Conservation (phyloP, 2,113 vertebrate genomes). For the Sula dactylatra region DNA sequence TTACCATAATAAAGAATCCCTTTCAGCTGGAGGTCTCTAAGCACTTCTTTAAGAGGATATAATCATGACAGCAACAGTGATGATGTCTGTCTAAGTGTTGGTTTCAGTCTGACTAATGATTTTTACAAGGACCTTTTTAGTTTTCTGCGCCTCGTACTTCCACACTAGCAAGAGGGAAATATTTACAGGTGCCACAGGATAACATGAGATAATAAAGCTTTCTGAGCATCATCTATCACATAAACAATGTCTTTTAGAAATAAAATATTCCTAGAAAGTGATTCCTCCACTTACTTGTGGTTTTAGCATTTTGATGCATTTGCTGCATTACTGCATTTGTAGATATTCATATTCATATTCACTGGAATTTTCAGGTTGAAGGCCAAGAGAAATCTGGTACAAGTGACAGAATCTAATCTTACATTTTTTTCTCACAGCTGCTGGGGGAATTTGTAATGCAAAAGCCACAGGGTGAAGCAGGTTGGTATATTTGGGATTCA, state of each 20-base stretch:
- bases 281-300: neutral
- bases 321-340: neutral
- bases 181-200: neutral
- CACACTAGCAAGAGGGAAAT: neutral
- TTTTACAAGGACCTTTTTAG: neutral
- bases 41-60: neutral
- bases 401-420: neutral
- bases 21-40: neutral
- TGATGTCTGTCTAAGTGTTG: neutral
- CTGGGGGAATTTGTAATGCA: conserved; percentile 7
- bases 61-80: neutral
- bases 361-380: neutral
- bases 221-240: neutral
- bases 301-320: conserved; percentile 1
- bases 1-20: neutral
- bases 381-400: neutral
- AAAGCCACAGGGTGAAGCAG: neutral
- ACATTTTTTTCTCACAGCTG: neutral
- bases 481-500: neutral
- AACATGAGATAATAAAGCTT: neutral
- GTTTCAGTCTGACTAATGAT: neutral
- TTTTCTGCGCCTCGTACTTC: neutral
- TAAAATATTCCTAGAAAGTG: neutral
- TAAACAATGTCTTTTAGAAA: neutral
- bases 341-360: neutral